Evolutionary conservation across 2,113 vertebrate genomes (phyloP), one percentile per base, ranked within the genome.

Genomic region (Antigone vipio): DNA sequence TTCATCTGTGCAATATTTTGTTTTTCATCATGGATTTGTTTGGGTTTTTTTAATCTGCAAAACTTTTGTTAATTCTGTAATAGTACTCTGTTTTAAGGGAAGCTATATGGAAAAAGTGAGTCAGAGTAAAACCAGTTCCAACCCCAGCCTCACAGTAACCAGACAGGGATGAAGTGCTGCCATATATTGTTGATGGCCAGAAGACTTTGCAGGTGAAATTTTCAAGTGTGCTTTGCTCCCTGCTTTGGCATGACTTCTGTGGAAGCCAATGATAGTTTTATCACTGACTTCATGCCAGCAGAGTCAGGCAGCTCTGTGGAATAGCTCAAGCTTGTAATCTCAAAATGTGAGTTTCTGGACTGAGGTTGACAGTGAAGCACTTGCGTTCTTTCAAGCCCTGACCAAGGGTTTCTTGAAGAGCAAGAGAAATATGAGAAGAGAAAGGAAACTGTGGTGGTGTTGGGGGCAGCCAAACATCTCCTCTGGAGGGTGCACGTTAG

Each of bases 191-290:
- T 81, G 86, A 84, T 86, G 68, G 76, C 79, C 76, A 92, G 85
- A 88, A 93, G 69, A 72, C 30, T 24, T 81, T 60, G 92, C 92
- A 96, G 96, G 92, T 96, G 88, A 85, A 88, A 40, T 81, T 76
- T 75, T 91, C 68, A 72, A 64, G 66, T 32, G 56, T 1, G 17
- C 66, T 49, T 67, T 79, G 34, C 87, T 91, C 80, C 45, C 49
- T 76, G 59, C 58, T 91, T 92, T 93, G 92, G 88, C 76, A 60
- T 87, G 68, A 38, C 66, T 80, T 89, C 80, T 89, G 35, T 67
- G 73, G 56, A 94, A 96, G 76, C 83, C 96, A 96, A 27, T 52
- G 76, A 38, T 83, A 74, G 83, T 94, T 95, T 92, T 90, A 83
- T 77, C 52, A 34, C 44, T 23, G 5, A 40, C 60, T 86, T 85